Percentiles rank a stretch among this genome's conserved stretches.
These are phyloP conservation scores for Diaphora mendica DNA, from an alignment of 2,888 invertebrate species.

Conservation along the genomic window DNA sequence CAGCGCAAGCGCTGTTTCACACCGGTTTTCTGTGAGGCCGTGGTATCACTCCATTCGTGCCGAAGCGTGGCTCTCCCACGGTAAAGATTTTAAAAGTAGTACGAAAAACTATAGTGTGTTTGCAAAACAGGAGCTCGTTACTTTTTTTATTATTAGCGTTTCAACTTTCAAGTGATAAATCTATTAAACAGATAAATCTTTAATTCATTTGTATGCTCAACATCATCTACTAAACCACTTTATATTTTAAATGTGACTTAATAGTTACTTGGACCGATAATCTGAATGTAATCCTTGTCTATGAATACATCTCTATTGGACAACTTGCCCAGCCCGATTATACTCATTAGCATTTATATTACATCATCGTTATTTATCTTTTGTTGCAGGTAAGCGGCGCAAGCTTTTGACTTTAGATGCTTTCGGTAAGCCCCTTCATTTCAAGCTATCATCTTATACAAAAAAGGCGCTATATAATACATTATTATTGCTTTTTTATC, in stretches of 20 bases:
- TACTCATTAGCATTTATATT: constrained; percentile 24
- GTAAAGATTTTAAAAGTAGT: no score
- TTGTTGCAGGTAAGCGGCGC: constrained; percentile 64
- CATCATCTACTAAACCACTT: background rate
- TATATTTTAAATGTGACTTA: constrained; percentile 30
- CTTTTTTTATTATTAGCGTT: background rate
- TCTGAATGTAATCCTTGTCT: constrained; percentile 2
- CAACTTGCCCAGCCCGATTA: background rate
- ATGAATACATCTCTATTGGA: background rate
- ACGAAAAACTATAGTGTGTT: background rate
- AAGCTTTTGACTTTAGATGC: constrained; percentile 14
- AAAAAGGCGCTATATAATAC: constrained; percentile 41
- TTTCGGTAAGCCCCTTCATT: constrained; percentile 45
- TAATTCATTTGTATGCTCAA: background rate
- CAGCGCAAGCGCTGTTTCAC: no score
- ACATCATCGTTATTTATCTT: constrained; percentile 36
- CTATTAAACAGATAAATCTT: constrained; percentile 6
- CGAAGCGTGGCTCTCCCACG: no score
- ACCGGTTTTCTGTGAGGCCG: no score
- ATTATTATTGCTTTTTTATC: constrained; percentile 38
- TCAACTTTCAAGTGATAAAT: background rate
- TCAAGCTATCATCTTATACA: constrained; percentile 36
- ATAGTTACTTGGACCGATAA: background rate
- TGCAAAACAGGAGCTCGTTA: background rate
- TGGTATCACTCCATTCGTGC: no score